Evolutionary conservation across 2,113 vertebrate genomes (phyloP).

Genomic region (Dicaeum eximium): DNA sequence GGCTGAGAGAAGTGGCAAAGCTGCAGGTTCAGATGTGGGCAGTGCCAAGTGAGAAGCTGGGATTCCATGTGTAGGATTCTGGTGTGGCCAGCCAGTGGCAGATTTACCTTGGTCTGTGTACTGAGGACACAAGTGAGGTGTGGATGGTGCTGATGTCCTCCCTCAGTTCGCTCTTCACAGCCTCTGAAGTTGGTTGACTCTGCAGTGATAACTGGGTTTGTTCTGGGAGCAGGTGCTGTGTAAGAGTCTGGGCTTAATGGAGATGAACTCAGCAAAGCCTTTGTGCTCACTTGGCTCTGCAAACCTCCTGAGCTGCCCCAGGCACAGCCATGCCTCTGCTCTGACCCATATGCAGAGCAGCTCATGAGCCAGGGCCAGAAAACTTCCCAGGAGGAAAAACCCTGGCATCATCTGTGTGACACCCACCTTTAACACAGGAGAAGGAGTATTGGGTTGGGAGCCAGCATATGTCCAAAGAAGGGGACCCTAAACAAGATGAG

Average conservation of each 20-base stretch:
- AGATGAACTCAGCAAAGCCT: background rate
- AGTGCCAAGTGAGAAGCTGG: background rate
- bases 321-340: fast-evolving
- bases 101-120: background rate
- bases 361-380: background rate
- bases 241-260: background rate
- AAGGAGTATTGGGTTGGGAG: background rate
- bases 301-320: background rate
- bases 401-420: background rate
- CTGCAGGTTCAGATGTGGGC: background rate
- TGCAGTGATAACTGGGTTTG: background rate
- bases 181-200: background rate
- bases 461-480: background rate
- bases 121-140: background rate
- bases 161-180: background rate
- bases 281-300: background rate
- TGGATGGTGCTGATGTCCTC: background rate
- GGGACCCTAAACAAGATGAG: background rate
- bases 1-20: background rate
- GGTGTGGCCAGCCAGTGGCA: fast-evolving
- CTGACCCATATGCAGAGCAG: background rate
- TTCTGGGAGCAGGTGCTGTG: background rate
- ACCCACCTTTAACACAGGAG: background rate
- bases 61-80: background rate
- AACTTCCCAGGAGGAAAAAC: background rate